Percentiles rank a stretch among this genome's conserved stretches.
Evolutionary conservation across 2,113 vertebrate genomes (phyloP).

Genomic region (Crotalus viridis): DNA sequence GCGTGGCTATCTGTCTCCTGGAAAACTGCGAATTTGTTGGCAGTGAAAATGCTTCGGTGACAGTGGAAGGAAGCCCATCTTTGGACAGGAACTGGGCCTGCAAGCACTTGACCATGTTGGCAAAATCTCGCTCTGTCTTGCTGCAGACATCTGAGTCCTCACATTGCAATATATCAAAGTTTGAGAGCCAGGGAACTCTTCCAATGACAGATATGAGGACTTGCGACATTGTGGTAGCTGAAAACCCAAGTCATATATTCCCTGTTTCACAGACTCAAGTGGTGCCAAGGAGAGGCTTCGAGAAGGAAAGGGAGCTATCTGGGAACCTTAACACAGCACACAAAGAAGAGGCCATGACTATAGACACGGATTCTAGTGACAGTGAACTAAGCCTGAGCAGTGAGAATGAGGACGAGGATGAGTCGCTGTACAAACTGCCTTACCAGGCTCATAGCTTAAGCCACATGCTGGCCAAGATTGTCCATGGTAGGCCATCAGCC

Average conservation of each 20-base stretch:
- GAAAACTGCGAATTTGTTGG: conserved; percentile 89
- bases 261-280: conserved; percentile 41
- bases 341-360: conserved; percentile 65
- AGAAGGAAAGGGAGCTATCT: conserved; percentile 49
- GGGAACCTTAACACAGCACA: conserved; percentile 55
- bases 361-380: conserved; percentile 73
- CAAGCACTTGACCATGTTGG: conserved; percentile 79
- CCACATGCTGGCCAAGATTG: conserved; percentile 68
- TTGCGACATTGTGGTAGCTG: conserved; percentile 65
- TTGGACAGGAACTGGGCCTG: conserved; percentile 89
- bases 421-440: conserved; percentile 67
- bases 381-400: conserved; percentile 72
- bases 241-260: conserved; percentile 52
- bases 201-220: conserved; percentile 46
- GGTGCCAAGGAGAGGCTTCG: conserved; percentile 38
- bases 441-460: conserved; percentile 76
- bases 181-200: not conserved
- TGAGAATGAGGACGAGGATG: conserved; percentile 69
- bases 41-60: conserved; percentile 86
- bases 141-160: conserved; percentile 29
- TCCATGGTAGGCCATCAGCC: conserved; percentile 52
- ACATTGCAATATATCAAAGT: conserved; percentile 1
- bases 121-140: conserved; percentile 69
- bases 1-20: conserved; percentile 80
- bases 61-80: conserved; percentile 82